These are phyloP conservation scores for Sylvilagus floridanus DNA, from an alignment of 2,797 vertebrate genomes.

Conservation along the genomic window DNA sequence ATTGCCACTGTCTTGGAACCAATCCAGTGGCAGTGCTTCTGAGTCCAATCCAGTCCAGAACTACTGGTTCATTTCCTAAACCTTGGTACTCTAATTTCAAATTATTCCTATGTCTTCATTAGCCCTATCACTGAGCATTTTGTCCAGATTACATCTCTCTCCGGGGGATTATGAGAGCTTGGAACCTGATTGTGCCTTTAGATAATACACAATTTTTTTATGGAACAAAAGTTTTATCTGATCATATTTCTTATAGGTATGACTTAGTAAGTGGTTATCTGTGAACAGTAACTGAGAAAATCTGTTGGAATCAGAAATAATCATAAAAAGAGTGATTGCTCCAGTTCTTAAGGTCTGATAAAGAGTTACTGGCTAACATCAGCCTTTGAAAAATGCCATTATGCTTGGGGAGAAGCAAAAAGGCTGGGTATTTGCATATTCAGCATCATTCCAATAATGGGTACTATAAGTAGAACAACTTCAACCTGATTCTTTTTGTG, in stretches of 20 bases:
- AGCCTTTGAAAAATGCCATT: background rate
- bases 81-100: background rate
- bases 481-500: background rate
- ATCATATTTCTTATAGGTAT: background rate
- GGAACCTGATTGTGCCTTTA: background rate
- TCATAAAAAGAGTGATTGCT: background rate
- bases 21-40: background rate
- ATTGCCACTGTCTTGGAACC: background rate
- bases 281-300: background rate
- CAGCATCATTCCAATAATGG: background rate
- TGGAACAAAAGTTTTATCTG: background rate
- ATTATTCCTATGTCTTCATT: background rate
- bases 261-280: constrained; percentile 32
- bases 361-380: background rate
- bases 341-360: background rate
- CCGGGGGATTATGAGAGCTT: background rate
- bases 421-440: background rate
- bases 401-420: background rate
- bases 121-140: background rate
- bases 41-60: background rate
- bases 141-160: background rate
- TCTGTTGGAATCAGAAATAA: constrained; percentile 26
- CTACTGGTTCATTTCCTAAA: background rate
- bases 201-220: background rate
- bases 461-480: background rate